Conservation (phyloP, 2,888 invertebrate species). For the Tetropium fuscum region DNA sequence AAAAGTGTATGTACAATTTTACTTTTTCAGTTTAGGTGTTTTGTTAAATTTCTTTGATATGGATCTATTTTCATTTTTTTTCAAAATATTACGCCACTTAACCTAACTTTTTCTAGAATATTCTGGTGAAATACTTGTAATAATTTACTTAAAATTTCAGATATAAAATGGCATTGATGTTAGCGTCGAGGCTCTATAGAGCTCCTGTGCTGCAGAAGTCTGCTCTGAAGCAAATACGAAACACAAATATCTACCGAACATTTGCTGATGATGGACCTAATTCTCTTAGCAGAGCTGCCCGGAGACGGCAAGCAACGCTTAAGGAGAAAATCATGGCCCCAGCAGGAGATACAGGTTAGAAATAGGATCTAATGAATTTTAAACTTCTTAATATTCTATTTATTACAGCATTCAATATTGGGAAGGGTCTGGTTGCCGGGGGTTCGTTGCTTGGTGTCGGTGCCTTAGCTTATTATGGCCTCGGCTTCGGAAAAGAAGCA, state of each 20-base stretch:
- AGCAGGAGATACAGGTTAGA: conserved; percentile 80
- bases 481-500: conserved; percentile 83
- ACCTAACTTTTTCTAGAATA: conserved; percentile 30
- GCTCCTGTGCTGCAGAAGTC: conserved; percentile 48
- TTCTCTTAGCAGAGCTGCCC: conserved; percentile 62
- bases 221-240: conserved; percentile 65
- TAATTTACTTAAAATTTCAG: conserved; percentile 20
- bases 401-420: conserved; percentile 82
- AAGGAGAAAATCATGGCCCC: conserved; percentile 83
- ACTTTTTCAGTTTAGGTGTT: background rate
- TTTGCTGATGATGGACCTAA: conserved; percentile 69
- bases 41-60: background rate
- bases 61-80: too few species aligned
- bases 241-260: conserved; percentile 59
- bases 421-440: conserved; percentile 90
- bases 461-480: conserved; percentile 94
- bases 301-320: conserved; percentile 70
- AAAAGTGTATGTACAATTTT: conserved; percentile 30
- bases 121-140: conserved; percentile 4
- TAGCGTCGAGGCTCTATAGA: conserved; percentile 57
- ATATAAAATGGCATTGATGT: conserved; percentile 56
- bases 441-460: conserved; percentile 91
- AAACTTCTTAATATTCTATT: background rate
- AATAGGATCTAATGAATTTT: conserved; percentile 3
- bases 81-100: conserved; percentile 43